Conservation (phyloP, 1,140 invertebrate genomes). For the Drosophila athabasca region DNA sequence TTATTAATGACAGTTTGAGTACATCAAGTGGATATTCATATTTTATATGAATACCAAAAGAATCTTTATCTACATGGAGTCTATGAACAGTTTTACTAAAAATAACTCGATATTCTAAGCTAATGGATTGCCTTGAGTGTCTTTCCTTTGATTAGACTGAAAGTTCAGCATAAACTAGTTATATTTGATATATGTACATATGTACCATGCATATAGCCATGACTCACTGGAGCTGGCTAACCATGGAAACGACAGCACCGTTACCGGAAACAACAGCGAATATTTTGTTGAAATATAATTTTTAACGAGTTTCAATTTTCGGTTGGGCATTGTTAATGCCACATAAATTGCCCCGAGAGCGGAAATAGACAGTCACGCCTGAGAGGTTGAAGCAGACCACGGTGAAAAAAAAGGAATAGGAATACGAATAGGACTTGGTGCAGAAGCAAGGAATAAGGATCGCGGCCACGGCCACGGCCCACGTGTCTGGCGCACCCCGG, state of each 20-base stretch:
- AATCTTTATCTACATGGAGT: too few species aligned
- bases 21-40: not conserved
- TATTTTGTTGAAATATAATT: constrained; percentile 27
- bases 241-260: constrained; percentile 7
- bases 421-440: not conserved
- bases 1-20: not conserved
- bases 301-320: constrained; percentile 57
- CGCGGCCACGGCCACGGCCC: constrained; percentile 23
- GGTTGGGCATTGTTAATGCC: constrained; percentile 53
- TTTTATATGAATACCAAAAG: too few species aligned
- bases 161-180: too few species aligned
- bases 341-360: constrained; percentile 57
- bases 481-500: constrained; percentile 74
- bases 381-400: constrained; percentile 62
- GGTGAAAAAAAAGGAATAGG: too few species aligned
- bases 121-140: too few species aligned
- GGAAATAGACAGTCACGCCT: constrained; percentile 81
- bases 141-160: too few species aligned
- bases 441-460: constrained; percentile 1
- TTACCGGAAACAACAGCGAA: constrained; percentile 64
- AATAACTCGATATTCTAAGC: too few species aligned
- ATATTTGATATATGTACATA: too few species aligned
- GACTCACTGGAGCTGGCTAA: constrained; percentile 3
- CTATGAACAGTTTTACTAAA: too few species aligned
- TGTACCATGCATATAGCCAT: not conserved